A percentile compares a stretch with the other conserved stretches of the same genome.
Conservation (phyloP, 92 coral and sea anemone species). For the Zoanthus sociatus region DNA sequence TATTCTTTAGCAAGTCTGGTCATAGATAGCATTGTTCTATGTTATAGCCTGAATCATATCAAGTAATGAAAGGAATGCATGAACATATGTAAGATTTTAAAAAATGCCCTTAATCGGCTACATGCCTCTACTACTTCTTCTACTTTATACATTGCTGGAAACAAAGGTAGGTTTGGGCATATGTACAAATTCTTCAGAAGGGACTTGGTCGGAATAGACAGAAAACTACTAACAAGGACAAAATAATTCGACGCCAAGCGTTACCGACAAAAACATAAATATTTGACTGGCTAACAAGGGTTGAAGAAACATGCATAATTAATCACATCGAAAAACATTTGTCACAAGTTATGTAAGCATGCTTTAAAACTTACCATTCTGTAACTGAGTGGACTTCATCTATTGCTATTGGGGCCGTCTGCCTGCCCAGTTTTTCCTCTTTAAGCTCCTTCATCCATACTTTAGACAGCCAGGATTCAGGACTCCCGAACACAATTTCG, state of each 20-base stretch:
- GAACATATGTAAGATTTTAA: not conserved
- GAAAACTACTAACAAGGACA: too few species aligned
- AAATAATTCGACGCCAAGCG: too few species aligned
- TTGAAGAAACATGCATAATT: constrained; percentile 2
- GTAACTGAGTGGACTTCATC: constrained; percentile 58
- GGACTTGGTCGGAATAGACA: too few species aligned
- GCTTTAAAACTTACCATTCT: constrained; percentile 34
- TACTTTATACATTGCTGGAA: not conserved
- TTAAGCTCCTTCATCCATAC: constrained; percentile 37
- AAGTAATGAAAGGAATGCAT: not conserved
- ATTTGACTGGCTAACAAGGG: not conserved
- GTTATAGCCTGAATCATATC: not conserved
- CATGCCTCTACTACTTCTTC: too few species aligned
- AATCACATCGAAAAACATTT: not conserved
- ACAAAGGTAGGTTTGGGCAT: too few species aligned
- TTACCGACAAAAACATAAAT: too few species aligned
- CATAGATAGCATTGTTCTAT: not conserved
- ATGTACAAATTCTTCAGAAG: too few species aligned
- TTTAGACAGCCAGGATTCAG: constrained; percentile 48
- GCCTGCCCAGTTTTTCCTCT: constrained; percentile 36
- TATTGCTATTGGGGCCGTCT: constrained; percentile 35
- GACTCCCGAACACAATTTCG: constrained; percentile 51
- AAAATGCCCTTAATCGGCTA: too few species aligned
- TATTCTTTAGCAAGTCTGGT: not conserved
- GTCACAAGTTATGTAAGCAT: not conserved